Evolutionary conservation across 2,888 invertebrate genomes (phyloP).

Genomic region (Zhengitettix transpicula): DNA sequence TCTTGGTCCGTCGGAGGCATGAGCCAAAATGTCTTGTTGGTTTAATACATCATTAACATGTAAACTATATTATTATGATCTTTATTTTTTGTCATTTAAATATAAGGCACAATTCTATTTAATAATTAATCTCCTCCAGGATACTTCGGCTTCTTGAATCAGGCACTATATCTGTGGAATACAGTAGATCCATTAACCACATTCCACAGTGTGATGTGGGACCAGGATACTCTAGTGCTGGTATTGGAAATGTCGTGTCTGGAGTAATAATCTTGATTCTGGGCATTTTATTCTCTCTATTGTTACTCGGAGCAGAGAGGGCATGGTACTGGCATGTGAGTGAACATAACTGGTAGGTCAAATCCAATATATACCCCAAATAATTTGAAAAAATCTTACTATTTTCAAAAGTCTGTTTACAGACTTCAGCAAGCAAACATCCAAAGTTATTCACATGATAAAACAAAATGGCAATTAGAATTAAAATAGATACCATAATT

Average conservation of each 20-base stretch:
- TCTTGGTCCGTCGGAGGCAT: no score
- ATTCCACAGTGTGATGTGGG: constrained; percentile 6
- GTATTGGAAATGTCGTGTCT: constrained; percentile 20
- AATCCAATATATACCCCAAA: no score
- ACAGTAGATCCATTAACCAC: not conserved
- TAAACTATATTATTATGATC: no score
- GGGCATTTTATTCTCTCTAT: constrained; percentile 1
- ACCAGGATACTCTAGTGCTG: constrained; percentile 21
- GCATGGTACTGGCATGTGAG: constrained; percentile 5
- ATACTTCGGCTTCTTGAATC: constrained; percentile 8
- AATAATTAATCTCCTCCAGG: constrained; percentile 2
- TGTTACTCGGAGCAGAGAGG: constrained; percentile 5
- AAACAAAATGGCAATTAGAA: no score
- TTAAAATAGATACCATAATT: no score
- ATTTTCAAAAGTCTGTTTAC: no score
- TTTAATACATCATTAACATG: no score
- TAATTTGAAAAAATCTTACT: no score
- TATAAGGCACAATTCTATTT: not conserved
- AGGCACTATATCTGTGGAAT: constrained; percentile 4
- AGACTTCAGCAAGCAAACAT: no score
- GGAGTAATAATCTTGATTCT: constrained; percentile 17
- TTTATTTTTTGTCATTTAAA: no score
- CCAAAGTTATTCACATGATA: no score
- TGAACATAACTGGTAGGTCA: not conserved
- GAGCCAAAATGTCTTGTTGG: no score